Conservation (phyloP, 2,888 invertebrate genomes). For the Epirrita christyi region DNA sequence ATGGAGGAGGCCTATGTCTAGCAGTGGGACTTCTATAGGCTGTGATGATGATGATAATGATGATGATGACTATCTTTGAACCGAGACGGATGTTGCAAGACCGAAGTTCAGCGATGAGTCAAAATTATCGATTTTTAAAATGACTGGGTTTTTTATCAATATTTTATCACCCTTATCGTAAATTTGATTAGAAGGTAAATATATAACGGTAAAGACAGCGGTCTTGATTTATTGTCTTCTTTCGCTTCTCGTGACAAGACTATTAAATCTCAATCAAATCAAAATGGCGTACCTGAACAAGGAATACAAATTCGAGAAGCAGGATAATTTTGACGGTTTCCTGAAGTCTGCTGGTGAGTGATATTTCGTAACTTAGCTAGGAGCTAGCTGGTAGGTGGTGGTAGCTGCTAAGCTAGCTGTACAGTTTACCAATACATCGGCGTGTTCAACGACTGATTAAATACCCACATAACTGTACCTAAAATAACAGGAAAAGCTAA, state of each 20-base stretch:
- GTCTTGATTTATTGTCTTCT: conserved; percentile 4
- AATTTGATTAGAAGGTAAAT: not conserved
- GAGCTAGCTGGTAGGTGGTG: no score
- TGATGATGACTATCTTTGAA: not conserved
- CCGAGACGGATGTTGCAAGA: no score
- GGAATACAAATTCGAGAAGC: conserved; percentile 43
- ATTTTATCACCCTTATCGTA: not conserved
- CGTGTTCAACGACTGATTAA: no score
- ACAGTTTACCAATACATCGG: no score
- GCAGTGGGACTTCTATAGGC: no score
- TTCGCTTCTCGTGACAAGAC: conserved; percentile 3
- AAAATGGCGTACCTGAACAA: conserved; percentile 53
- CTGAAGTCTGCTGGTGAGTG: conserved; percentile 47
- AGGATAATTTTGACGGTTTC: conserved; percentile 53
- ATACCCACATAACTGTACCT: no score
- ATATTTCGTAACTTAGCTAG: no score
- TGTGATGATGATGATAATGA: no score
- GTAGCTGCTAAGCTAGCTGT: no score
- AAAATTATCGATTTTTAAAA: no score
- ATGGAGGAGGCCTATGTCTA: no score
- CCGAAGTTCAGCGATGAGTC: not conserved
- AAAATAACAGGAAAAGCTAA: no score
- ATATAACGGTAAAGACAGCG: not conserved
- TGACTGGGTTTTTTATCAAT: not conserved
- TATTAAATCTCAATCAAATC: not conserved